These are phyloP conservation scores for Pomatostomus ruficeps DNA, from an alignment of 2,113 vertebrate genomes.

Conservation along the genomic window DNA sequence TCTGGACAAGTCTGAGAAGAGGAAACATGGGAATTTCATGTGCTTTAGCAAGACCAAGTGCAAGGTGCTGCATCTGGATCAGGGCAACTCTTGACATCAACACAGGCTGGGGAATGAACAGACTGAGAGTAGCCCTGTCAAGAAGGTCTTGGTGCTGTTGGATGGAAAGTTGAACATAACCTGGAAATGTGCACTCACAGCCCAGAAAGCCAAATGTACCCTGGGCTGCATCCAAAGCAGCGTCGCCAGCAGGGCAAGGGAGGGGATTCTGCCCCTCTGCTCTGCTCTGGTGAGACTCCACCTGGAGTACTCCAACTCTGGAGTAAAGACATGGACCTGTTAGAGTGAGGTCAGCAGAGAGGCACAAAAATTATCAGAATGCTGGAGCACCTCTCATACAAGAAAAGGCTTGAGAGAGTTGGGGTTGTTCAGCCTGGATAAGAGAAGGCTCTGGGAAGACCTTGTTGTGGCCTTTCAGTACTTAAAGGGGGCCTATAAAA, in stretches of 20 bases:
- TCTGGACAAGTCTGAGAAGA: background rate
- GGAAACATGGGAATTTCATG: background rate
- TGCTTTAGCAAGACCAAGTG: background rate
- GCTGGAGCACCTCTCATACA: background rate
- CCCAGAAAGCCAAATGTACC: background rate
- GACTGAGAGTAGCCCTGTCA: accelerated
- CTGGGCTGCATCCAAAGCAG: background rate
- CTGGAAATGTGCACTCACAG: background rate
- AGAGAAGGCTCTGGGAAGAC: background rate
- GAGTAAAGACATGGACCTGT: background rate
- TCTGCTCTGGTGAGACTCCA: background rate
- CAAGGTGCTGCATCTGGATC: background rate
- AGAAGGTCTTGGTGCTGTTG: background rate
- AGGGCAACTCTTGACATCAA: background rate
- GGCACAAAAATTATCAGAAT: background rate
- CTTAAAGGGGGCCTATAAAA: background rate
- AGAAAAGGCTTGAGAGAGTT: background rate
- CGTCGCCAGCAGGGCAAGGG: accelerated
- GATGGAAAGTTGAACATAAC: background rate
- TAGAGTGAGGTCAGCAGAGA: background rate
- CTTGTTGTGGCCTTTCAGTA: background rate
- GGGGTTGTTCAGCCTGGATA: background rate
- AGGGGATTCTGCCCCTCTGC: background rate
- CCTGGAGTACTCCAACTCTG: background rate
- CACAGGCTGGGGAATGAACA: background rate